Base-by-base conservation (phyloP, 2,888 invertebrate species). In the Drosophila parthenogenetica region DNA sequence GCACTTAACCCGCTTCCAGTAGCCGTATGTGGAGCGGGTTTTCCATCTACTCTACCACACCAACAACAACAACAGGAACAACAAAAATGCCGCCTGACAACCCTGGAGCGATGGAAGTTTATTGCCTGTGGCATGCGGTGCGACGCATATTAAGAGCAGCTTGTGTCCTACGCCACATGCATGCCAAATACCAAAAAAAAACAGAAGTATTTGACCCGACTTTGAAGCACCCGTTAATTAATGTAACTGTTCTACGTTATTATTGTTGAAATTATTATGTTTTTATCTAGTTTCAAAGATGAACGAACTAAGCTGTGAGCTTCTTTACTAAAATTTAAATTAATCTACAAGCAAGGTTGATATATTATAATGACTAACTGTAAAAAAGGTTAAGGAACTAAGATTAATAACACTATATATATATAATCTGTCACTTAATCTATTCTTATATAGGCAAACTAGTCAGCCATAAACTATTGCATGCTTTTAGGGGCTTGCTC, bases 1-100 rank as follows among this genome's bases (percentile, higher is more conserved):
- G 87, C 89, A 86, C 86, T 89, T 86, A 86, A 89, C 89, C 87
- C 86, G 86, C 86, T 86, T 87, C 80, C 82, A 87, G 81, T 69
- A 73, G 71, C 62, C 35, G 63, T 74, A 84, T 75, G 66, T 87
- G 46, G 81, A 81, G 81, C 87, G 81, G 78, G 75, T 76, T 78
- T 76, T 73, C 69, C 55, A 37, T 45, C 43, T 45, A 45, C 14
- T 35, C 29, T 29, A 5, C 1, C 7, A 29, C 29, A 29, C 7
- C 29, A 29, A n/a, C 25, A 46, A 14, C 35, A 35, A 35, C 35
- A 13, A 14, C 14, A 46, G 11, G 13, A 14, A 19, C n/a, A 17
- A 16, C 14, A 46, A 46, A 45, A 60, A 60, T 42, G 57, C 65
- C 71, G 71, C 54, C 58, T 22, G 58, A 59, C 53, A 58, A 55